Base-by-base conservation (phyloP, 2,797 vertebrate genomes). In the Syndactyla subalaris region DNA sequence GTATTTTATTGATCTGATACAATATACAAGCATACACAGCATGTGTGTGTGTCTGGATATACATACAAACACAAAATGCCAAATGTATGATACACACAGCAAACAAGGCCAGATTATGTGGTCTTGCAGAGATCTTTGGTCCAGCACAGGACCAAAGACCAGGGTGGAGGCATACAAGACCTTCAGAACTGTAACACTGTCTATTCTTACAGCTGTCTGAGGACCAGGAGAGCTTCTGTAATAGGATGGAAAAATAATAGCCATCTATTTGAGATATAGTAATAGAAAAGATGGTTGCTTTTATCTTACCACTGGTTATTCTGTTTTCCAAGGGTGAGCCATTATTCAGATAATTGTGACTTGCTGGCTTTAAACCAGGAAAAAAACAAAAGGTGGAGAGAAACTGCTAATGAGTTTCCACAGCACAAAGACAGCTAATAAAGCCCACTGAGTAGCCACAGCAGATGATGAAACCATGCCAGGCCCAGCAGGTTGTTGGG, bases 1-100 rank as follows among this genome's bases (percentile, higher is more conserved):
- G 59, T 74, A 58, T 87, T 97, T 95, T 95, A 92, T 89, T 95
- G 62, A 82, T 92, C 67, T 70, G 70, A 90, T 95, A 86, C n/a
- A 89, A 85, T 58, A 87, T 46, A 94, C 79, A 92, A 88, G 72
- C 75, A 89, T 68, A 89, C 54, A 84, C 59, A 88, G 39, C 63
- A 58, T 6, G 38, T 85, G 75, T 54, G 73, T 46, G 59, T 72
- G 34, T 89, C 81, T 80, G 51, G 41, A 78, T 95, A 94, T 48
- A 92, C 27, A 87, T n/a, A 80, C 26, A n/a, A 72, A 80, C 83
- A 96, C 55, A 46, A 88, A 67, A 80, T 41, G 78, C 52, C 49
- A 21, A 19, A 63, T 59, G 82, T 94, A 88, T 78, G 62, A 83
- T 70, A 85, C 73, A 77, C 70, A 90, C 85, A 96, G 83, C 51